Percentiles rank a stretch among this genome's conserved stretches.
phyloP scores from a whole-genome alignment of 2,797 vertebrate species.

The Hypotaenidia philippensis region DNA sequence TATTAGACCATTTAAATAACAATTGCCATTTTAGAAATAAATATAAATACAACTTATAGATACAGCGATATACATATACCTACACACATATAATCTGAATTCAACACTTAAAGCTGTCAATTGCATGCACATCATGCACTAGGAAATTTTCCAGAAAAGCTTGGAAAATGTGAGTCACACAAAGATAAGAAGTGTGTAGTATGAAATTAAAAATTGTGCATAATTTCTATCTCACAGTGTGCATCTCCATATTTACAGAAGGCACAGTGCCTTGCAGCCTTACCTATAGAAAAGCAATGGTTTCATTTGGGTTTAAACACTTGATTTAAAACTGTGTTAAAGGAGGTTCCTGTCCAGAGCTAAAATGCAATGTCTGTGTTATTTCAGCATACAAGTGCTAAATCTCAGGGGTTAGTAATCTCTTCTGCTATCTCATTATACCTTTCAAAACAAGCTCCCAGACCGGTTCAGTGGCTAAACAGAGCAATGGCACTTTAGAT shows the following conservation, averaged over 20 bases:
- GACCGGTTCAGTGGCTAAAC: not conserved
- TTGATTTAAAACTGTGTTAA: not conserved
- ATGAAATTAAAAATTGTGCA: not conserved
- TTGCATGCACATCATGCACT: not conserved
- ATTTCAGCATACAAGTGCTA: not conserved
- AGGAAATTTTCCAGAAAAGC: not conserved
- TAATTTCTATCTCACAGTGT: not conserved
- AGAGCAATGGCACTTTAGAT: not conserved
- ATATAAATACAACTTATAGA: not conserved
- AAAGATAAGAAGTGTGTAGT: not conserved
- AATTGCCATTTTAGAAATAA: not conserved
- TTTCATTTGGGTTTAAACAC: not conserved
- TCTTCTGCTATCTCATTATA: not conserved
- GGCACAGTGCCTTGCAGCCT: not conserved
- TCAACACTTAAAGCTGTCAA: not conserved
- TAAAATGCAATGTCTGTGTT: not conserved
- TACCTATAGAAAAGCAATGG: not conserved
- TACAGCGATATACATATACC: not conserved
- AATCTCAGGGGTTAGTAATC: not conserved
- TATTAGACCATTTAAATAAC: not conserved
- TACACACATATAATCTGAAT: not conserved
- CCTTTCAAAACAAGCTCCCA: not conserved
- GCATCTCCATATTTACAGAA: not conserved
- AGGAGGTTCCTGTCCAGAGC: not conserved
- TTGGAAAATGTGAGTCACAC: not conserved